phyloP scores from a whole-genome alignment of 2,797 vertebrate genomes.

The Phaenicophaeus curvirostris region DNA sequence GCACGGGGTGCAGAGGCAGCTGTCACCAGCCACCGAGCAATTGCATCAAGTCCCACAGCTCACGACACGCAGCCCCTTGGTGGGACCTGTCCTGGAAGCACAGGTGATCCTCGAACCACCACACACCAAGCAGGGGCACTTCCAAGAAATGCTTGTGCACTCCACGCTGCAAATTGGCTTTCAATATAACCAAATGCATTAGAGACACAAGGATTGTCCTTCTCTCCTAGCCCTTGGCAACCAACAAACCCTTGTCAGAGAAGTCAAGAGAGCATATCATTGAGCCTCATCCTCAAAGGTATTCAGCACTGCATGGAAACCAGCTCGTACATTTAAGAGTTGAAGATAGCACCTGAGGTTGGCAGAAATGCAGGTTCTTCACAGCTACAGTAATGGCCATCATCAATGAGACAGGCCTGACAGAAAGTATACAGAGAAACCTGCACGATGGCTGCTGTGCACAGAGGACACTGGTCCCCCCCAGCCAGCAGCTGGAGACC shows the following conservation, averaged over 20 bases:
- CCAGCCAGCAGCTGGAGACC: background rate
- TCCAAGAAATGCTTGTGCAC: background rate
- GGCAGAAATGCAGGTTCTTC: background rate
- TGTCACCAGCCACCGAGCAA: background rate
- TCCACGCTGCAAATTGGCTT: background rate
- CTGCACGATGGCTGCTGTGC: background rate
- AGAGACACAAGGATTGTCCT: background rate
- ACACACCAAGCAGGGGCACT: fast-evolving
- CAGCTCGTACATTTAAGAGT: background rate
- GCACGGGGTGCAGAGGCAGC: background rate
- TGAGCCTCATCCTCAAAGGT: background rate
- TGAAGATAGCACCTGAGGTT: background rate
- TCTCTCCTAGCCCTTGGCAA: background rate
- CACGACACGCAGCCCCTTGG: background rate
- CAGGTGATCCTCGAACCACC: fast-evolving
- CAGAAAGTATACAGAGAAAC: background rate
- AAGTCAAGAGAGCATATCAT: background rate
- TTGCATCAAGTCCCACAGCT: background rate
- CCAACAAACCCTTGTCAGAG: background rate
- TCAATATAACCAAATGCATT: background rate
- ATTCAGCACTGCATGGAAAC: background rate
- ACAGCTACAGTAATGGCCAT: background rate
- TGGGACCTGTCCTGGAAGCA: background rate
- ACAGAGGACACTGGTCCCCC: background rate
- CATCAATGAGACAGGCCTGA: background rate